A percentile compares a stretch with the other conserved stretches of the same genome.
These are phyloP conservation scores for Ips nitidus DNA, from an alignment of 1,140 invertebrate genomes.

Conservation along the genomic window DNA sequence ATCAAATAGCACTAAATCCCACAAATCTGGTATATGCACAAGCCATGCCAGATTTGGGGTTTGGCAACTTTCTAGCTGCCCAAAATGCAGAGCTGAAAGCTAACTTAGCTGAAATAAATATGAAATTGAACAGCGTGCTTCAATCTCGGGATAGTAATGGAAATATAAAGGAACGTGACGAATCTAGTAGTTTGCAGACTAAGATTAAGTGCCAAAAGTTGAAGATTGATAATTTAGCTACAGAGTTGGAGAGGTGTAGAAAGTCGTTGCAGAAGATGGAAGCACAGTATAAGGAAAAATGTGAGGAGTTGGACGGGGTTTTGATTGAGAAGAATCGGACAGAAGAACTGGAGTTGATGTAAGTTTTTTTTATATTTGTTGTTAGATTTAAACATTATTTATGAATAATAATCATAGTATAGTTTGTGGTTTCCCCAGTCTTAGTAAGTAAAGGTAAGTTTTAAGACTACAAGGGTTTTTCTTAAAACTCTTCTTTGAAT, in stretches of 20 bases:
- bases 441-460: no score
- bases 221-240: conserved; percentile 30
- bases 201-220: conserved; percentile 29
- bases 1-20: conserved; percentile 13
- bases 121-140: conserved; percentile 17
- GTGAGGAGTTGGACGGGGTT: conserved; percentile 4
- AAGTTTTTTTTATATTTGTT: background rate
- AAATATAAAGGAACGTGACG: background rate
- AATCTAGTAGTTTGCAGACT: conserved; percentile 10
- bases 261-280: background rate
- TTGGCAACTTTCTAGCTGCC: conserved; percentile 18
- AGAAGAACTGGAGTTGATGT: background rate
- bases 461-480: no score
- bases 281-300: conserved; percentile 17
- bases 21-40: conserved; percentile 13
- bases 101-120: conserved; percentile 29
- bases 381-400: no score
- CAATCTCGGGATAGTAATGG: conserved; percentile 4
- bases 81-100: conserved; percentile 34
- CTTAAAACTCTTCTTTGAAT: no score
- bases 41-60: conserved; percentile 17
- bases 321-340: background rate
- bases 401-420: no score
- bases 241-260: conserved; percentile 6
- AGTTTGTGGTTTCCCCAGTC: no score